A percentile compares a stretch with the other conserved stretches of the same genome.
Conservation (phyloP, 2,113 vertebrate genomes). For the Rhabdornis inornatus region DNA sequence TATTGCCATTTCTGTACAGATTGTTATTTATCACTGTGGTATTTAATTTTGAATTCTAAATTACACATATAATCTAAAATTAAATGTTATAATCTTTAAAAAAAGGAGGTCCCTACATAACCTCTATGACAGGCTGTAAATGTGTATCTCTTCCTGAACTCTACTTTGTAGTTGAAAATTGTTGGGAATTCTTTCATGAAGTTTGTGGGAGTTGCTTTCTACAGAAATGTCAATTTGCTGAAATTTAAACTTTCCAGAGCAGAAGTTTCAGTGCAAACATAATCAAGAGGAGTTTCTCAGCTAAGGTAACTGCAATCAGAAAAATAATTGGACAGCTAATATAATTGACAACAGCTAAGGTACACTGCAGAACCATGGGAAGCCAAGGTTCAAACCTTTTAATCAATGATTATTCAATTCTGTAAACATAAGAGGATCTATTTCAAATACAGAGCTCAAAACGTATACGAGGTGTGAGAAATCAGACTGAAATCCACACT, state of each 20-base stretch:
- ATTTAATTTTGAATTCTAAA: slow-evolving; percentile 53
- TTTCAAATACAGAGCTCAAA: not conserved
- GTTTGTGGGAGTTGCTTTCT: not conserved
- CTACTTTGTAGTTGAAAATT: not conserved
- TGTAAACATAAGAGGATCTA: not conserved
- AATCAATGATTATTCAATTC: not conserved
- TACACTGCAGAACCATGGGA: not conserved
- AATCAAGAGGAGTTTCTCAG: not conserved
- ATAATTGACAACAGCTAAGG: not conserved
- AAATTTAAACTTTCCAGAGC: not conserved
- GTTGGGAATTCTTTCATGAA: not conserved
- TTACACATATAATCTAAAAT: not conserved
- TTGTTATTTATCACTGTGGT: slow-evolving; percentile 18
- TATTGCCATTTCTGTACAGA: slow-evolving; percentile 13
- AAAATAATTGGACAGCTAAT: not conserved
- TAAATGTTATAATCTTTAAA: slow-evolving; percentile 19
- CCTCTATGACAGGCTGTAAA: not conserved
- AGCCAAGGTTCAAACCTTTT: not conserved
- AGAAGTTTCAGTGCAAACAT: not conserved
- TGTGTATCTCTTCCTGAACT: not conserved
- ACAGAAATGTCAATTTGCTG: not conserved
- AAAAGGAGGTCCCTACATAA: not conserved
- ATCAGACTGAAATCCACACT: not conserved
- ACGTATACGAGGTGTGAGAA: not conserved
- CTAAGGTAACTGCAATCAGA: not conserved